A percentile compares a stretch with the other conserved stretches of the same genome.
Evolutionary conservation across 2,888 invertebrate genomes (phyloP).

Genomic region (Thyatira batis): DNA sequence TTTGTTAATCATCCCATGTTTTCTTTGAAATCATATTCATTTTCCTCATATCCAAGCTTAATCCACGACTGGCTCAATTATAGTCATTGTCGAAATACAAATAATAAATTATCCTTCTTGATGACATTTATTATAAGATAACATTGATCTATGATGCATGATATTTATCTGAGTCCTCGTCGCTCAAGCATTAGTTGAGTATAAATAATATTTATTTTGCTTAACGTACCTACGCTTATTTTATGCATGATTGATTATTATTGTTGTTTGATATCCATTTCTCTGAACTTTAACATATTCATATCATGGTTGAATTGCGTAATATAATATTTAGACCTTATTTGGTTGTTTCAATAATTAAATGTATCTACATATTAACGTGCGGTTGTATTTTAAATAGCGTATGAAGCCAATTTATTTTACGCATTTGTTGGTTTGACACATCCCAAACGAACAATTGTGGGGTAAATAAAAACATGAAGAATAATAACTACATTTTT

Average conservation of each 20-base stretch:
- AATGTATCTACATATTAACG: not conserved
- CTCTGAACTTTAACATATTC: constrained; percentile 3
- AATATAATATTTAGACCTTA: not conserved
- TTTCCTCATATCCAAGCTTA: not conserved
- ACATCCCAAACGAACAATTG: no score
- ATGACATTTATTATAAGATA: constrained; percentile 26
- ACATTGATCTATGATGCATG: constrained; percentile 21
- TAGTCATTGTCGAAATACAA: constrained; percentile 6
- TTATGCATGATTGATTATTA: constrained; percentile 30
- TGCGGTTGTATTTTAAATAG: no score
- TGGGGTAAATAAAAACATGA: no score
- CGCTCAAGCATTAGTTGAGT: not conserved
- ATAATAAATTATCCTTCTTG: constrained; percentile 17
- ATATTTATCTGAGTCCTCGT: constrained; percentile 20
- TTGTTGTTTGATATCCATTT: constrained; percentile 19
- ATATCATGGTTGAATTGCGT: not conserved
- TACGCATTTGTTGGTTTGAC: no score
- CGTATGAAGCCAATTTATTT: no score
- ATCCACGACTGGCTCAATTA: not conserved
- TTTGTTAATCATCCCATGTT: not conserved
- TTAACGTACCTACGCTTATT: not conserved
- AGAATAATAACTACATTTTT: no score
- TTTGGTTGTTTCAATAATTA: not conserved
- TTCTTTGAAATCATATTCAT: not conserved
- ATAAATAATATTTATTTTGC: not conserved